Evolutionary conservation across 1,140 invertebrate genomes (phyloP).

Genomic region (Pachypeltis micranthus): DNA sequence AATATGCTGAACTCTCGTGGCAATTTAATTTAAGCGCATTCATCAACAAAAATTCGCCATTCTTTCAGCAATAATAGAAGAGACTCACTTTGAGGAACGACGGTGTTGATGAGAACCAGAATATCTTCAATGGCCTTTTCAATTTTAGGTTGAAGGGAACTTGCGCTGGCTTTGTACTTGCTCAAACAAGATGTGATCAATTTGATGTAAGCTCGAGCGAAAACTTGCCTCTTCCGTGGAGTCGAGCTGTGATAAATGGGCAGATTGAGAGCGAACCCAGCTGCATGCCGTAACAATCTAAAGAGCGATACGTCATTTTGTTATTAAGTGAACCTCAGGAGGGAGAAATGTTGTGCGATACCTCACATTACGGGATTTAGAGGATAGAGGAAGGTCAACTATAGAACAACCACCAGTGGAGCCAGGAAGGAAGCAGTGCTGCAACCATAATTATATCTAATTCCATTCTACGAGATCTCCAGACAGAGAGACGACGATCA

Average conservation of each 20-base stretch:
- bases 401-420: too few relatives aligned
- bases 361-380: too few relatives aligned
- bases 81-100: conserved; percentile 13
- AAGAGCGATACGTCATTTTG: conserved; percentile 23
- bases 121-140: conserved; percentile 35
- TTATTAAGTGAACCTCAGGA: not conserved
- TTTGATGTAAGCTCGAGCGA: conserved; percentile 45
- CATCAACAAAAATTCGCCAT: too few relatives aligned
- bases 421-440: too few relatives aligned
- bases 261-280: conserved; percentile 40
- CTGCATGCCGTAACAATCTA: conserved; percentile 48
- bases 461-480: too few relatives aligned
- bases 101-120: conserved; percentile 13
- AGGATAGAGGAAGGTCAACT: too few relatives aligned
- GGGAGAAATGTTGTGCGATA: too few relatives aligned
- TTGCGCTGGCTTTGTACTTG: conserved; percentile 40
- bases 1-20: too few relatives aligned
- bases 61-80: too few relatives aligned
- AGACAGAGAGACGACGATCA: too few relatives aligned
- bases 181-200: conserved; percentile 45
- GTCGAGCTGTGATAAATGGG: conserved; percentile 39
- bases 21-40: too few relatives aligned
- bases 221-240: conserved; percentile 46
- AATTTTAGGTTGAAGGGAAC: conserved; percentile 40
- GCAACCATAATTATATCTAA: too few relatives aligned